phyloP scores from a whole-genome alignment of 2,888 invertebrate genomes.

The Chydorus sphaericus region DNA sequence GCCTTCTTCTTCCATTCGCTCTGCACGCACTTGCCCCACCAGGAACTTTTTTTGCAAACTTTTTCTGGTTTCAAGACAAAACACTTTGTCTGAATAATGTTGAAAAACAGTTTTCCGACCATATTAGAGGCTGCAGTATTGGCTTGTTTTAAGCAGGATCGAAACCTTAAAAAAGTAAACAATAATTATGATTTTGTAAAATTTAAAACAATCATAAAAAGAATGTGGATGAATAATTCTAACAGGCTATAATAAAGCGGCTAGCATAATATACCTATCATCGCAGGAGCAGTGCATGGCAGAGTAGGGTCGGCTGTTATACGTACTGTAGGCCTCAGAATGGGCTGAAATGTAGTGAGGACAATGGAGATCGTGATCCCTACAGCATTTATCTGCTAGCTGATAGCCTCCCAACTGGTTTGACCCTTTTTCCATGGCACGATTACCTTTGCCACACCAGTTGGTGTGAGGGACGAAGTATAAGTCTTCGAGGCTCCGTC shows the following conservation, averaged over 20 bases:
- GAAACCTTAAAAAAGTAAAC: no score
- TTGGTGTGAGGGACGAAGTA: conserved; percentile 77
- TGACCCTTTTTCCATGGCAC: conserved; percentile 45
- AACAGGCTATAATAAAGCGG: no score
- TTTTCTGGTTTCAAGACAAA: conserved; percentile 68
- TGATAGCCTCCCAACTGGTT: conserved; percentile 71
- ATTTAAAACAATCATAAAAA: no score
- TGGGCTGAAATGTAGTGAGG: conserved; percentile 70
- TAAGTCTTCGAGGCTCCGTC: conserved; percentile 38
- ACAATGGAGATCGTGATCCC: conserved; percentile 72
- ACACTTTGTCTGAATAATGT: conserved; percentile 85
- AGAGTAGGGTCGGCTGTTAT: conserved; percentile 80
- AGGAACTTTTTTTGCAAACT: conserved; percentile 56
- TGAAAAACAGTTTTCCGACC: conserved; percentile 87
- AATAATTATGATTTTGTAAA: no score
- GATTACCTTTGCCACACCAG: conserved; percentile 84
- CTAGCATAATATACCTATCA: conserved; percentile 64
- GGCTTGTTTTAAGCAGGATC: conserved; percentile 78
- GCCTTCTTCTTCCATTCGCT: conserved; percentile 33
- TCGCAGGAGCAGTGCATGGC: conserved; percentile 86
- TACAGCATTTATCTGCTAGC: conserved; percentile 62
- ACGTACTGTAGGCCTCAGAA: conserved; percentile 66
- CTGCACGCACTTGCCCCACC: conserved; percentile 61
- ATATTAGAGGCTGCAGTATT: conserved; percentile 72
- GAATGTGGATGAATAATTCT: no score